Percentiles rank a stretch among this genome's conserved stretches.
Conservation (phyloP, 2,888 invertebrate species). For the Melikaiella ostensackeni region DNA sequence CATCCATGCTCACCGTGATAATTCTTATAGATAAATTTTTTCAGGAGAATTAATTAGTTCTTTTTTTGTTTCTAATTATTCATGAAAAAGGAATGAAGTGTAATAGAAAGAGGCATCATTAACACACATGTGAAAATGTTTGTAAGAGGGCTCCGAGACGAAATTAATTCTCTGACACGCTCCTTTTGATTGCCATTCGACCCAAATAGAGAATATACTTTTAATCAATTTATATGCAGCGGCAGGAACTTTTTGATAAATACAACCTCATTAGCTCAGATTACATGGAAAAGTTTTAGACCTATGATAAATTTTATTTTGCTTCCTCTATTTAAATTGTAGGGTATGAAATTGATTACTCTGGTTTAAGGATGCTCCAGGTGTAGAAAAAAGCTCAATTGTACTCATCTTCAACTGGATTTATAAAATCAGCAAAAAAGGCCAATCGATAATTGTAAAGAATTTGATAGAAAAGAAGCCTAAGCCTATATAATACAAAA, state of each 20-base stretch:
- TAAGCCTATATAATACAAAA: too few species aligned
- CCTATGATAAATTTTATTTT: neutral
- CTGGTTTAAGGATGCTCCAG: too few species aligned
- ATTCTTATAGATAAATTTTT: too few species aligned
- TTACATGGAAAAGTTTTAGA: neutral
- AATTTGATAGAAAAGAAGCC: too few species aligned
- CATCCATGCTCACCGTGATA: too few species aligned
- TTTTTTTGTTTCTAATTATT: neutral
- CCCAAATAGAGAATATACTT: neutral
- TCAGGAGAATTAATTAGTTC: neutral
- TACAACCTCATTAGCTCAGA: slow-evolving; percentile 13
- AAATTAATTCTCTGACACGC: slow-evolving; percentile 17
- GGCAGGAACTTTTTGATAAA: slow-evolving; percentile 27
- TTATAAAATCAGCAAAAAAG: too few species aligned
- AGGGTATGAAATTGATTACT: neutral
- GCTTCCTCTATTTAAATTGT: neutral
- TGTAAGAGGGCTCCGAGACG: neutral
- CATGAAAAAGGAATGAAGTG: neutral
- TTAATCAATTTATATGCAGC: neutral
- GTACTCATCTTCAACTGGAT: too few species aligned
- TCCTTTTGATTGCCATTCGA: neutral
- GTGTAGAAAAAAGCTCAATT: too few species aligned
- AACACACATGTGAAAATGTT: too few species aligned
- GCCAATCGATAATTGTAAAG: too few species aligned
- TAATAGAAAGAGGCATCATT: too few species aligned